A percentile compares a stretch with the other conserved stretches of the same genome.
Evolutionary conservation across 2,113 vertebrate species (phyloP).

Genomic region (Chloroceryle aenea): DNA sequence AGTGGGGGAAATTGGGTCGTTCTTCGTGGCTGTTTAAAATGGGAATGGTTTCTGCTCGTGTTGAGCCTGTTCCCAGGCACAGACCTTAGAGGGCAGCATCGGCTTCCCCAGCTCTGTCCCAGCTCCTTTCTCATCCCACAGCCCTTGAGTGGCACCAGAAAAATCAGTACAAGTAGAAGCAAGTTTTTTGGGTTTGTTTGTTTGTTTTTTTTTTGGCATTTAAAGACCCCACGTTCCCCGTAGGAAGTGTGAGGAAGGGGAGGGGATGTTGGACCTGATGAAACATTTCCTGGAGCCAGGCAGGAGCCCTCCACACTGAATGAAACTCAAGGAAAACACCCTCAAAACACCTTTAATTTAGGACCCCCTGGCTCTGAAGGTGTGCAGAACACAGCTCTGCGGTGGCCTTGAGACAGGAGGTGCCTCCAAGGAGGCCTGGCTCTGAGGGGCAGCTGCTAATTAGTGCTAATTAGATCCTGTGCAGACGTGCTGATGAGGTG

Average conservation of each 20-base stretch:
- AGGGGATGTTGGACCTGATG: neutral
- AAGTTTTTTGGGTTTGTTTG: accelerated
- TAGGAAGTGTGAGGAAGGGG: neutral
- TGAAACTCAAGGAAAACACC: neutral
- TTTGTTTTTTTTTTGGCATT: neutral
- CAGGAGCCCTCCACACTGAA: neutral
- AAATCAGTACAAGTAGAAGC: neutral
- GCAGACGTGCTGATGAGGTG: neutral
- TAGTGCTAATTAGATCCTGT: neutral
- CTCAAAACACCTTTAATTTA: neutral
- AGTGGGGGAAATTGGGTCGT: neutral
- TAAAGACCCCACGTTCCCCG: accelerated
- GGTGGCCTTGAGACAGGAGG: neutral
- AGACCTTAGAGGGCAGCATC: neutral
- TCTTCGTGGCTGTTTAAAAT: accelerated
- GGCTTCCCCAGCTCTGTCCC: neutral
- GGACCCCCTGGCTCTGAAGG: neutral
- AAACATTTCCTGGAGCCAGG: neutral
- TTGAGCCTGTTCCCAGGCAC: neutral
- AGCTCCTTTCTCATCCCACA: neutral
- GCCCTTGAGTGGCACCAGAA: neutral
- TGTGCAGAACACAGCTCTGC: neutral
- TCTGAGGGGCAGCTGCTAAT: neutral
- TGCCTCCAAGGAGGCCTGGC: accelerated
- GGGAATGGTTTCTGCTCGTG: neutral